Base-by-base conservation (phyloP, 2,888 invertebrate genomes). In the Drosophila basisetae region DNA sequence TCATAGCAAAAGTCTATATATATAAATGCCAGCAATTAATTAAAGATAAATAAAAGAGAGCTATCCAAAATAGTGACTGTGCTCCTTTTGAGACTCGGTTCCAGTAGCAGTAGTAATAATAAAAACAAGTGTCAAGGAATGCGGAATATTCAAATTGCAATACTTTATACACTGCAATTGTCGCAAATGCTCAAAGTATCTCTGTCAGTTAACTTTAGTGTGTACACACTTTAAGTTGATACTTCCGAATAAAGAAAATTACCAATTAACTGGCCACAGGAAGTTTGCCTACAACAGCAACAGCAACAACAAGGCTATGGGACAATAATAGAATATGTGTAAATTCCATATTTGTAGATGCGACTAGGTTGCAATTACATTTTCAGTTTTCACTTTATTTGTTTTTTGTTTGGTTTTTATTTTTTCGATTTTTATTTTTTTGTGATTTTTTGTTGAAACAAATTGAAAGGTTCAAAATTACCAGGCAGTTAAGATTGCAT, bases 251-350 rank as follows among this genome's bases (percentile, higher is more conserved):
- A 53, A 62, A 54, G 33, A 68, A 54, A 35, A 66, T 72, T 56
- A 59, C 73, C 71, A 80, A 85, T 81, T 83, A 85, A 81, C 84
- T 58, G 76, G 63, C 61, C 41, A 84, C 70, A 82, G 84, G 83
- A 84, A 83, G 88, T 88, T 88, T 73, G 54, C 63, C 22, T n/a
- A 56, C 59, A 43, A 49, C 53, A 63, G 7, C 52, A 43, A 37
- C 33, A 59, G 39, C 62, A 53, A 18, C 62, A 53, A n/a, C 50
- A 28, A 39, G 18, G 3, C 35, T 37, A 6, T 37, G 28, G 25
- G 5, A 11, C 25, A 18, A 25, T 47, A 25, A 7, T 47, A 16
- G 25, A 37, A 25, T 37, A 25, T 13, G 18, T 35, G 54, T 31
- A 13, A 60, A 64, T 41, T n/a, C 35, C 35, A 58, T 47, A 58